Conservation (phyloP, 2,888 invertebrate species). For the Pogonocherus hispidulus region DNA sequence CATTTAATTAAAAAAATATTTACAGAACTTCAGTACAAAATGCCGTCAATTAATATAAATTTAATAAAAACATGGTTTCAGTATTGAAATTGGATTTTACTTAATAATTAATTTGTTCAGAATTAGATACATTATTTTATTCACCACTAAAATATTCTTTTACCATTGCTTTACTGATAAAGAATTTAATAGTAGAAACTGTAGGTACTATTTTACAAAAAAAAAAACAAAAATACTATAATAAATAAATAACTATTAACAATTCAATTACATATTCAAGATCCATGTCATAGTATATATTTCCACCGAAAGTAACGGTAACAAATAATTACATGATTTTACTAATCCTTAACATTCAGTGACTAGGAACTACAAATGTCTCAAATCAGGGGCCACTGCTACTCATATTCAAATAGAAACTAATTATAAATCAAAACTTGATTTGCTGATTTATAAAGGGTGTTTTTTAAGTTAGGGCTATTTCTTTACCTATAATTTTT, state of each 20-base stretch:
- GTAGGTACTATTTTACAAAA: not conserved
- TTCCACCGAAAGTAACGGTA: not conserved
- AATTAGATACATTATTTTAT: not conserved
- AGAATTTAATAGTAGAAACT: not conserved
- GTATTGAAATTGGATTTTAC: not conserved
- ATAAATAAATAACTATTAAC: not conserved
- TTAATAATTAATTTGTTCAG: not conserved
- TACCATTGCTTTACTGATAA: not conserved
- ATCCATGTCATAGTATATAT: not conserved
- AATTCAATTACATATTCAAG: conserved; percentile 8
- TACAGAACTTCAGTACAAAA: not conserved
- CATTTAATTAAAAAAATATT: conserved; percentile 2
- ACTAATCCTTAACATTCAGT: not conserved
- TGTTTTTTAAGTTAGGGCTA: no score
- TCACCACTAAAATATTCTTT: conserved; percentile 10
- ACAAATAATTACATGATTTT: no score
- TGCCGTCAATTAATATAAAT: not conserved
- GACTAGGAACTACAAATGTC: not conserved
- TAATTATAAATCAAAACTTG: no score
- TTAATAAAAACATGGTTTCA: not conserved
- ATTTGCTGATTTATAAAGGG: no score
- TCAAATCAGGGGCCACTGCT: no score
- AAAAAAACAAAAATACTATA: not conserved
- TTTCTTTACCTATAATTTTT: no score
- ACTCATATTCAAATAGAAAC: no score